These are phyloP conservation scores for Microtus pennsylvanicus DNA, from an alignment of 2,113 vertebrate species.

Conservation along the genomic window DNA sequence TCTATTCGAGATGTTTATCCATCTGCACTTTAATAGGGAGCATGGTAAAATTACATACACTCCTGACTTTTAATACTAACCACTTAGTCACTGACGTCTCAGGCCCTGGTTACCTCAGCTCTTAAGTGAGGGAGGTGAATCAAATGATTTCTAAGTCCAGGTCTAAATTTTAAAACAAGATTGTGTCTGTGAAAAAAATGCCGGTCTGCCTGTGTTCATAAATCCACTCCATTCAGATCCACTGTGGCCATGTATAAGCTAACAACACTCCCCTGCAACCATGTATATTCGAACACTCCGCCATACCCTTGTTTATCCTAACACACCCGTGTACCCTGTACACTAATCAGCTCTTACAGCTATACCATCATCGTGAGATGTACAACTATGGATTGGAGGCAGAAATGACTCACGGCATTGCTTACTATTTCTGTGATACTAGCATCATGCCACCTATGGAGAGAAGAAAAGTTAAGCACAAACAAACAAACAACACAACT, in stretches of 20 bases:
- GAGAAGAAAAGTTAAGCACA: not conserved
- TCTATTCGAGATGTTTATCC: slow-evolving; percentile 54
- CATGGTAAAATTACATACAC: slow-evolving; percentile 52
- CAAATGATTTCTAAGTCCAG: not conserved
- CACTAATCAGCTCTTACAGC: not conserved
- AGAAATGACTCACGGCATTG: not conserved
- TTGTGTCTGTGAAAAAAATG: not conserved
- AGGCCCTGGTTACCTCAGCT: not conserved
- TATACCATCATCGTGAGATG: not conserved
- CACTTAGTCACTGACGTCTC: not conserved
- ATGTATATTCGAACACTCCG: not conserved
- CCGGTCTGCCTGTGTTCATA: not conserved
- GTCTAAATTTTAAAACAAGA: not conserved
- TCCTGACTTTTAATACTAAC: slow-evolving; percentile 31
- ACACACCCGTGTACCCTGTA: not conserved
- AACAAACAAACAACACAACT: not conserved
- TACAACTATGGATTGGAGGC: not conserved
- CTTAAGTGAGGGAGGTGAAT: not conserved
- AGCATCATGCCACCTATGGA: not conserved
- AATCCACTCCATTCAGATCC: not conserved
- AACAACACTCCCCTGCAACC: not conserved
- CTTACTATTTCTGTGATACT: not conserved
- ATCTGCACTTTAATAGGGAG: slow-evolving; percentile 61
- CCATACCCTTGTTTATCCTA: not conserved
- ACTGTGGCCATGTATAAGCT: not conserved